phyloP scores from a whole-genome alignment of 2,797 vertebrate species.

The Tokudaia muenninki region DNA sequence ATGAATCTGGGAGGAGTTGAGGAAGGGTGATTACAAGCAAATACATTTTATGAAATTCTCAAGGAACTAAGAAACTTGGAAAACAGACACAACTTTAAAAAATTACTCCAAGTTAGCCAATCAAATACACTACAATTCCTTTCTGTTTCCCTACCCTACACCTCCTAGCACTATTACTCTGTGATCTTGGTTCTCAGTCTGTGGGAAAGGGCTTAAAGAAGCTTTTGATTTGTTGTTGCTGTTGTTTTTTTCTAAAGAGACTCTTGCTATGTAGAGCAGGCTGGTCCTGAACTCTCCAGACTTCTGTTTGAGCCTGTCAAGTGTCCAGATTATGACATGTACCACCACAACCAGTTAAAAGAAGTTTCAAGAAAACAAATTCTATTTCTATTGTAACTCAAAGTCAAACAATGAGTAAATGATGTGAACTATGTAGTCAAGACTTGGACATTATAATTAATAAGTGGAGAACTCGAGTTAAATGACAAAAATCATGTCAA shows the following conservation, averaged over 20 bases:
- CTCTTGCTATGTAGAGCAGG: neutral
- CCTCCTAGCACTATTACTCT: neutral
- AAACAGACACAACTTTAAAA: neutral
- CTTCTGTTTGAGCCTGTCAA: neutral
- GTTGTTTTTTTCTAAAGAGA: neutral
- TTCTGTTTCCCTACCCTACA: neutral
- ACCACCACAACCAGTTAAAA: neutral
- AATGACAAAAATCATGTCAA: conserved; percentile 28
- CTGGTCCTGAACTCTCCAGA: neutral
- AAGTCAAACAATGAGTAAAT: neutral
- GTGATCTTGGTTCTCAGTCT: neutral
- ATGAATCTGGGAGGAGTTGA: neutral
- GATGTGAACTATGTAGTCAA: conserved; percentile 33
- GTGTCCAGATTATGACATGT: neutral
- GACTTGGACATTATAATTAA: neutral
- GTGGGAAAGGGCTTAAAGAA: neutral
- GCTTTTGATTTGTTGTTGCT: neutral
- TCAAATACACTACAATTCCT: neutral
- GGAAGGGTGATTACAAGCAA: neutral
- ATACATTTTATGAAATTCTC: neutral
- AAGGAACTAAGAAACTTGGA: neutral
- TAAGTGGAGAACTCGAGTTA: neutral
- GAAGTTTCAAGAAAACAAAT: conserved; percentile 26
- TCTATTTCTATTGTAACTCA: conserved; percentile 2
- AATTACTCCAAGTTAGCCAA: neutral